Evolutionary conservation across 2,797 vertebrate genomes (phyloP).

Genomic region (Xiphorhynchus erythropygius): DNA sequence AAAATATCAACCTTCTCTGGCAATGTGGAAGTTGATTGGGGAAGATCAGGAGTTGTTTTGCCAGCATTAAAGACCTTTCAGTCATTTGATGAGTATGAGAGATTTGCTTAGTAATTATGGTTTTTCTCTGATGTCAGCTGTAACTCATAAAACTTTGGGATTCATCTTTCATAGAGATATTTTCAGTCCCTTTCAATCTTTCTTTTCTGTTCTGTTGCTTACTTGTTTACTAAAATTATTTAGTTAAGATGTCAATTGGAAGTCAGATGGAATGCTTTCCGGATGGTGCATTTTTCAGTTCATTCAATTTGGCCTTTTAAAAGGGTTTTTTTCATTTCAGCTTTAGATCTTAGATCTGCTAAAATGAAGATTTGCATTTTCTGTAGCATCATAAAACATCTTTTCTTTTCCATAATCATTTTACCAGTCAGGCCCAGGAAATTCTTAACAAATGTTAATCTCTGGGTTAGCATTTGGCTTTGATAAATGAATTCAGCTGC

Average conservation of each 20-base stretch:
- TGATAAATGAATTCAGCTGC: neutral
- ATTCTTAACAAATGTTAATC: slow-evolving; percentile 8
- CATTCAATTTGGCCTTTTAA: slow-evolving; percentile 30
- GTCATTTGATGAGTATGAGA: neutral
- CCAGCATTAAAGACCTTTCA: slow-evolving; percentile 18
- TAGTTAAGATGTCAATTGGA: slow-evolving; percentile 31
- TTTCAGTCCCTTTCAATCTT: slow-evolving; percentile 30
- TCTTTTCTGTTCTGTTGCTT: slow-evolving; percentile 25
- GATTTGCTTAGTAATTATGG: slow-evolving; percentile 9
- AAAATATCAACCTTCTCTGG: neutral
- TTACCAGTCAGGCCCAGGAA: neutral
- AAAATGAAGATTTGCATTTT: slow-evolving; percentile 36
- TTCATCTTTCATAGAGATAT: neutral
- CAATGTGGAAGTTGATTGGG: neutral
- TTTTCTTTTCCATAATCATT: slow-evolving; percentile 21
- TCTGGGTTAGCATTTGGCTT: neutral
- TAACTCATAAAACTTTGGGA: neutral
- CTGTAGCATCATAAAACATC: neutral
- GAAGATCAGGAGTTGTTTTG: slow-evolving; percentile 2
- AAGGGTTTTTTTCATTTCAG: slow-evolving; percentile 6
- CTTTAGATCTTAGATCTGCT: slow-evolving; percentile 23
- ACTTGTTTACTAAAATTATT: slow-evolving; percentile 54
- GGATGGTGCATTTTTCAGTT: slow-evolving; percentile 29
- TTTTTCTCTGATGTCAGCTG: slow-evolving; percentile 31
- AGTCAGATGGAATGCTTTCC: slow-evolving; percentile 21